Base-by-base conservation (phyloP, 2,113 vertebrate species). In the Dascyllus trimaculatus region DNA sequence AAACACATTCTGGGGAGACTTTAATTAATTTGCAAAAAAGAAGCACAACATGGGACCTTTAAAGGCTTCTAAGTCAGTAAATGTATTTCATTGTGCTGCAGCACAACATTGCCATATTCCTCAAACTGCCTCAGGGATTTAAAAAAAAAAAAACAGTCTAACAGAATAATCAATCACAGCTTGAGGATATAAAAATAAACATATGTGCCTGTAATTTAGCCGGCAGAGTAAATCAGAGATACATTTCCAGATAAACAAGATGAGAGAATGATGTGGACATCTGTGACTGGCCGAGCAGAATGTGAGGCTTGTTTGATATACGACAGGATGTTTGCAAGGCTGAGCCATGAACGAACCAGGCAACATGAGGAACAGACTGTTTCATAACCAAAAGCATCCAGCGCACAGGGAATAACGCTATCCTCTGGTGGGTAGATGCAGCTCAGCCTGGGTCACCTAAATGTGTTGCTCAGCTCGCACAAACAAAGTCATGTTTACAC, bases 181-280 rank as follows among this genome's bases (percentile, higher is more conserved):
- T 79, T 75, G 81, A n/a, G 26, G 35, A 74, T 78, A 71, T 79
- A 88, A 87, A 82, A 81, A 87, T 67, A 90, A 89, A 87, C 81
- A 81, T 49, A 32, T 53, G 40, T 45, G 62, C 9, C 71, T 52
- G 32, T 83, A 73, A 84, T 85, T 92, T 73, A 85, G 78, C 70
- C 73, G 72, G 24, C 9, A 66, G 40, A 78, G 78, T 82, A 81
- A 81, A 85, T 82, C 38, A 59, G 75, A 68, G 66, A 84, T 81
- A 71, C 24, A 48, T 72, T 87, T 78, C 21, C 53, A 84, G 81
- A 87, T 82, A 84, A 91, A 89, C 89, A 86, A 80, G 82, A 86
- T 46, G 58, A 80, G 76, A 60, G 56, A 72, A 65, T 25, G 2
- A 77, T 82, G 75, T 80, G 53, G 84, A 82, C 81, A 82, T 83